Conservation (phyloP, 1,140 invertebrate genomes). For the Drosophila nasuta region DNA sequence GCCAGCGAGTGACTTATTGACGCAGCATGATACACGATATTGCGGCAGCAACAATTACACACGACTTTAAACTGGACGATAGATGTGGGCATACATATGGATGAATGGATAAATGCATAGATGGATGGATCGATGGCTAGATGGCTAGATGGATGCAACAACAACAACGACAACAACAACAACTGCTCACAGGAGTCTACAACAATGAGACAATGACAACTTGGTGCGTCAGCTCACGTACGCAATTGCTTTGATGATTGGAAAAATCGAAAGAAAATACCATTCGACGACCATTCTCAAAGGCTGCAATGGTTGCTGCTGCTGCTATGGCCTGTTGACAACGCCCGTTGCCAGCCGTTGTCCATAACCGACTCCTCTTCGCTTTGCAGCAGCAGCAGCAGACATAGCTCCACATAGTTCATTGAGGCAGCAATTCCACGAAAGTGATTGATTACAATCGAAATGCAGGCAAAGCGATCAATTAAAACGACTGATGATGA, state of each 20-base stretch:
- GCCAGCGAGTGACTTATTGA: conserved; percentile 56
- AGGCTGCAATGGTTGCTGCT: conserved; percentile 11
- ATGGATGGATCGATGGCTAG: not conserved
- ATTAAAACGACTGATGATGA: conserved; percentile 83
- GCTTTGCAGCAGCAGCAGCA: not conserved
- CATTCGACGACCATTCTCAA: conserved; percentile 31
- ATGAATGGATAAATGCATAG: not conserved
- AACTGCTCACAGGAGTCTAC: conserved; percentile 3
- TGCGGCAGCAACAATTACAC: conserved; percentile 47
- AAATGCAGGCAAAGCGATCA: conserved; percentile 69
- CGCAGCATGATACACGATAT: conserved; percentile 55
- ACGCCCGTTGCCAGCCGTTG: conserved; percentile 25
- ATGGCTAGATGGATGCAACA: not conserved
- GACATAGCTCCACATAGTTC: conserved; percentile 61
- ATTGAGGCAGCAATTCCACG: conserved; percentile 73
- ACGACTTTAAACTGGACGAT: conserved; percentile 40
- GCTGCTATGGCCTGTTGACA: conserved; percentile 26
- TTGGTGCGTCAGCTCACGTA: conserved; percentile 55
- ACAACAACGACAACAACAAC: not conserved
- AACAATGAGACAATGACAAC: conserved; percentile 33
- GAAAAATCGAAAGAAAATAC: conserved; percentile 43
- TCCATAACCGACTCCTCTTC: too few species aligned
- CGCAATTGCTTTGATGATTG: conserved; percentile 57
- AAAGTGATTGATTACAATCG: conserved; percentile 82
- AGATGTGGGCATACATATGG: conserved; percentile 7